Conservation (phyloP, 2,888 invertebrate species). For the Lydus trimaculatus region DNA sequence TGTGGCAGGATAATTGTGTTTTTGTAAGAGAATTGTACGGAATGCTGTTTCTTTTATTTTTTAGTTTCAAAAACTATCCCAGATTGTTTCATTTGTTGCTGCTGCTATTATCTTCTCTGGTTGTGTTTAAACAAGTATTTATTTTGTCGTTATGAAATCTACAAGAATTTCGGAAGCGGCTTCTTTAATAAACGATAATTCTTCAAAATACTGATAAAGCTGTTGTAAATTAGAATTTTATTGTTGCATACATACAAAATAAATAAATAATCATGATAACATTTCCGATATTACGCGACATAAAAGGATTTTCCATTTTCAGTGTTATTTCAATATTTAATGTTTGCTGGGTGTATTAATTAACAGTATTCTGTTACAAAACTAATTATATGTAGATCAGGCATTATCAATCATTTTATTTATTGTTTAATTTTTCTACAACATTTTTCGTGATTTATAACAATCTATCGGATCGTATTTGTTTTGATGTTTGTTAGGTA, state of each 20-base stretch:
- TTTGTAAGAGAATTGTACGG: no score
- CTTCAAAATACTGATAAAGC: background rate
- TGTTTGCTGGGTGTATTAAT: background rate
- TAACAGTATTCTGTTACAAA: no score
- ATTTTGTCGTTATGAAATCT: background rate
- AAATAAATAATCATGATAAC: background rate
- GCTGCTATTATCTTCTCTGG: background rate
- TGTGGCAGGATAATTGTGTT: no score
- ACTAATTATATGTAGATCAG: no score
- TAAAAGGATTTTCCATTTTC: conserved; percentile 27
- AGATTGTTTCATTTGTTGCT: background rate
- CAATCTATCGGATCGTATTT: no score
- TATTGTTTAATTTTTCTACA: no score
- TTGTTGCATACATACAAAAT: background rate
- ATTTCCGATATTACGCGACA: background rate
- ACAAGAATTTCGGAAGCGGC: background rate
- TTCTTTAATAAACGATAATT: background rate
- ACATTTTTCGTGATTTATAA: no score
- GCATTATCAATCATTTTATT: no score
- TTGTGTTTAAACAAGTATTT: background rate
- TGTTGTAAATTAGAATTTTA: background rate
- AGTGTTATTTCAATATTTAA: conserved; percentile 25
- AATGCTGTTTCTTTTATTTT: no score
- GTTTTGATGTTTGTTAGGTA: no score
- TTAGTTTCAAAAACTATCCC: background rate